Evolutionary conservation across 2,113 vertebrate genomes (phyloP).

Genomic region (Cynocephalus volans): DNA sequence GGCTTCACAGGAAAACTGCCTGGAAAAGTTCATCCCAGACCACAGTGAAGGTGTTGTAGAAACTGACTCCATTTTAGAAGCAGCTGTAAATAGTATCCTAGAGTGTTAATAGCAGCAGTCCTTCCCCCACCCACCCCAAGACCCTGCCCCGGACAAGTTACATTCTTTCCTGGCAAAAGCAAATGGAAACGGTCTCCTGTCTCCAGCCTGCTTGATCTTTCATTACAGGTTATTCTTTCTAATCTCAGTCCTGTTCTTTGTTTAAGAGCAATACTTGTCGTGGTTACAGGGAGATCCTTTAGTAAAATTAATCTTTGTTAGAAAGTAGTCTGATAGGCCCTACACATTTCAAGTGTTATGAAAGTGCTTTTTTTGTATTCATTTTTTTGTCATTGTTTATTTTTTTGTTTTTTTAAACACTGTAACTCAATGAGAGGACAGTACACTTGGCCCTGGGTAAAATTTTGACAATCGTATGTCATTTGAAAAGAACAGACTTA

Average conservation of each 20-base stretch:
- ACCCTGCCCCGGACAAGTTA: conserved; percentile 79
- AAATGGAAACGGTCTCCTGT: conserved; percentile 89
- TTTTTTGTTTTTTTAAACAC: conserved; percentile 62
- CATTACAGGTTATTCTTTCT: conserved; percentile 89
- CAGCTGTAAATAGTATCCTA: conserved; percentile 99
- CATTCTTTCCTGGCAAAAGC: conserved; percentile 88
- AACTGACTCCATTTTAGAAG: conserved; percentile 98
- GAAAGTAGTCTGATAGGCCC: conserved; percentile 90
- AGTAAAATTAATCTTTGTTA: conserved; percentile 86
- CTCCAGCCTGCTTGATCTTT: conserved; percentile 89
- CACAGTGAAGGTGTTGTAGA: conserved; percentile 92
- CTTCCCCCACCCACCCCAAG: background rate
- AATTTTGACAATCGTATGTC: conserved; percentile 92
- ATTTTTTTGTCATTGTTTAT: conserved; percentile 68
- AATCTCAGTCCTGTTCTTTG: conserved; percentile 88
- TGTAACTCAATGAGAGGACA: conserved; percentile 84
- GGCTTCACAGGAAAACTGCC: conserved; percentile 90
- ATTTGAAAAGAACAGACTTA: conserved; percentile 88
- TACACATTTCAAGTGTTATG: conserved; percentile 86
- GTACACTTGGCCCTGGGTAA: conserved; percentile 86
- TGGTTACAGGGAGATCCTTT: conserved; percentile 88
- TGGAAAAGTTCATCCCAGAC: conserved; percentile 92
- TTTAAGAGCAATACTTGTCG: conserved; percentile 92
- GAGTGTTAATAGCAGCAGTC: conserved; percentile 95
- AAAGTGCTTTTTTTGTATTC: conserved; percentile 83